A percentile compares a stretch with the other conserved stretches of the same genome.
Evolutionary conservation across 2,797 vertebrate species (phyloP).

Genomic region (Eupleurogrammus muticus): DNA sequence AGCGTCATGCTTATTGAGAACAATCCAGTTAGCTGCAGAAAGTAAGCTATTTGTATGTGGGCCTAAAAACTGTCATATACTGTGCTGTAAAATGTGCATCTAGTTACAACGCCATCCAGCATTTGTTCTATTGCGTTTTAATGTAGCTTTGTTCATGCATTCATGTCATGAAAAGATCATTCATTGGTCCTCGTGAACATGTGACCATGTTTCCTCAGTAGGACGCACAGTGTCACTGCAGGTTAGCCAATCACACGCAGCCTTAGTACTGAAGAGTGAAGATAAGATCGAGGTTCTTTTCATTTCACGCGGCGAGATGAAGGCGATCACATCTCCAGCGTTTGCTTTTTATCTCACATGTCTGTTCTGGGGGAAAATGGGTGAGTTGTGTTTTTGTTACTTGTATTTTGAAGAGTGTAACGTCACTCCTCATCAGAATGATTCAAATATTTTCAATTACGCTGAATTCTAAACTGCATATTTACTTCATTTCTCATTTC

Average conservation of each 20-base stretch:
- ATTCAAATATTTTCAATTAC: neutral
- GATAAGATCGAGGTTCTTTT: neutral
- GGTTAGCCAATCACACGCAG: conserved; percentile 35
- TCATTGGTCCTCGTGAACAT: no score
- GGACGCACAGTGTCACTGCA: neutral
- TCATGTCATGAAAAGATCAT: no score
- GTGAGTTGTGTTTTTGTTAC: conserved; percentile 30
- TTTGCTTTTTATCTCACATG: conserved; percentile 23
- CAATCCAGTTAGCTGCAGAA: no score
- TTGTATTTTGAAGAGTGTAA: fast-evolving
- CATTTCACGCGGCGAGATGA: conserved; percentile 14
- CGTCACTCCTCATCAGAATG: neutral
- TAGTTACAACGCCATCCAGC: no score
- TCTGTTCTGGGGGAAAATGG: conserved; percentile 8
- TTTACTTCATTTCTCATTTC: neutral
- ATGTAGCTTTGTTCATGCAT: no score
- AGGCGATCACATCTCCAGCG: conserved; percentile 32
- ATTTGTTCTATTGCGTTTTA: no score
- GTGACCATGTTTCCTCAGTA: conserved; percentile 19
- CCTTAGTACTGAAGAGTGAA: conserved; percentile 9
- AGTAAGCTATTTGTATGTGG: no score
- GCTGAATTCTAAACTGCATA: neutral
- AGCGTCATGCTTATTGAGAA: no score
- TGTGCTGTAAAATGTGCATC: no score
- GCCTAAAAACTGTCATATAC: no score